Evolutionary conservation across 2,797 vertebrate species (phyloP).

Genomic region (Characodon lateralis): DNA sequence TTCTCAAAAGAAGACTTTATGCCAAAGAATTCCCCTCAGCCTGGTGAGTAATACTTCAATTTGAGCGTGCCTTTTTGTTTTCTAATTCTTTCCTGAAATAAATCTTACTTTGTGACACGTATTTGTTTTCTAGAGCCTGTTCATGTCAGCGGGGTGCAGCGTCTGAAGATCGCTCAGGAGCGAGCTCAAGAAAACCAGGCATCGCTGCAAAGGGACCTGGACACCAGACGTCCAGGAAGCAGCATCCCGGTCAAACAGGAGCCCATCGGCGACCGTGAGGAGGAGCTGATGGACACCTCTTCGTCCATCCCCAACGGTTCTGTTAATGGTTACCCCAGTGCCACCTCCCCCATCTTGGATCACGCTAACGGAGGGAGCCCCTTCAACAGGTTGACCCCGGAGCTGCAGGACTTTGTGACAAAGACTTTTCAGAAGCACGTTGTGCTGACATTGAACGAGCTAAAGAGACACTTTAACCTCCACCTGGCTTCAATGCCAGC

Average conservation of each 20-base stretch:
- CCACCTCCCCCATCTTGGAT: conserved; percentile 63
- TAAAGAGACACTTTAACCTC: conserved; percentile 96
- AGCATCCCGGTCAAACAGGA: conserved; percentile 85
- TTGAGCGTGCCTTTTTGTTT: no score
- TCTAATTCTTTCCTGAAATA: no score
- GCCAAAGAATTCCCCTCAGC: conserved; percentile 85
- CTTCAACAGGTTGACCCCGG: conserved; percentile 63
- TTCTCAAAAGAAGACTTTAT: conserved; percentile 90
- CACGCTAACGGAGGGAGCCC: conserved; percentile 76
- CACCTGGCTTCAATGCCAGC: conserved; percentile 93
- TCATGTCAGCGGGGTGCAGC: conserved; percentile 88
- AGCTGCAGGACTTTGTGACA: conserved; percentile 91
- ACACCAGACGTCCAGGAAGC: conserved; percentile 62
- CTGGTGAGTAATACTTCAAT: conserved; percentile 76
- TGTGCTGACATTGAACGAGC: conserved; percentile 94
- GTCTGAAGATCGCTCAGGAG: conserved; percentile 86
- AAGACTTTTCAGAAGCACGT: conserved; percentile 91
- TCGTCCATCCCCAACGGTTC: conserved; percentile 80
- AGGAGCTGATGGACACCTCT: conserved; percentile 89
- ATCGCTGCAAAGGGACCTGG: conserved; percentile 84
- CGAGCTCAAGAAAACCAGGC: conserved; percentile 83
- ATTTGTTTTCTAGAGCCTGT: conserved; percentile 57
- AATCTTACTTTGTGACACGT: background rate
- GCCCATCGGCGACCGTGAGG: conserved; percentile 78
- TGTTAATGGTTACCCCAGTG: conserved; percentile 85